Evolutionary conservation across 1,140 invertebrate species (phyloP).

Genomic region (Helicorthomorpha holstii): DNA sequence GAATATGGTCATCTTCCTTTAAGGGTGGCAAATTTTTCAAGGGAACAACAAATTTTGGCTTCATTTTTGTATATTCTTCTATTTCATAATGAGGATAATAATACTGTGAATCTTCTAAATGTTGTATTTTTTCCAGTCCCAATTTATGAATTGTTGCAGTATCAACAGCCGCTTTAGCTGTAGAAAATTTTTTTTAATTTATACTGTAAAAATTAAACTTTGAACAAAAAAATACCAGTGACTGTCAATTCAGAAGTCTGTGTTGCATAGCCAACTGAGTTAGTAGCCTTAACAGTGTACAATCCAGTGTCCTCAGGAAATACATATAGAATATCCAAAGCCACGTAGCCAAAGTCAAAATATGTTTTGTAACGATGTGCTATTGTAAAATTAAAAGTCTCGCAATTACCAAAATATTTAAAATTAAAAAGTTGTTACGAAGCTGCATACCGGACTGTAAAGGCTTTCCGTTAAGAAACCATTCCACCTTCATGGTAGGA

Average conservation of each 20-base stretch:
- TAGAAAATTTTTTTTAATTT: constrained; percentile 16
- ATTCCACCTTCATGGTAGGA: constrained; percentile 65
- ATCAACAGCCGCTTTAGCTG: constrained; percentile 44
- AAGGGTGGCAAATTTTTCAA: constrained; percentile 62
- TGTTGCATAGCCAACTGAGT: constrained; percentile 66
- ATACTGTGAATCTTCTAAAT: constrained; percentile 67
- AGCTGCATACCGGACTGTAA: constrained; percentile 14
- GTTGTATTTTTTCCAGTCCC: constrained; percentile 68
- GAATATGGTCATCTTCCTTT: constrained; percentile 77
- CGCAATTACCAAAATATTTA: too few species aligned
- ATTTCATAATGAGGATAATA: constrained; percentile 73
- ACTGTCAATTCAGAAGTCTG: constrained; percentile 63
- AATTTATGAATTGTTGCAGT: constrained; percentile 69
- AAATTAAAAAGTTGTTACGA: too few species aligned
- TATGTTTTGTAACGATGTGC: constrained; percentile 48
- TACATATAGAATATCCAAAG: constrained; percentile 79
- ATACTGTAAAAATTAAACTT: background rate
- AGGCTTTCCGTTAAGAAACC: constrained; percentile 76
- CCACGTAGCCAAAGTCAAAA: constrained; percentile 89
- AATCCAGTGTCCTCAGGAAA: constrained; percentile 65
- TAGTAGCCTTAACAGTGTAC: constrained; percentile 76
- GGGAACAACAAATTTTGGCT: constrained; percentile 73
- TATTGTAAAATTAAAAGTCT: background rate
- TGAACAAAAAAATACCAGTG: constrained; percentile 33
- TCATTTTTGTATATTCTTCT: constrained; percentile 83